Conservation (phyloP, 2,888 invertebrate genomes). For the Temnothorax rugatulus region DNA sequence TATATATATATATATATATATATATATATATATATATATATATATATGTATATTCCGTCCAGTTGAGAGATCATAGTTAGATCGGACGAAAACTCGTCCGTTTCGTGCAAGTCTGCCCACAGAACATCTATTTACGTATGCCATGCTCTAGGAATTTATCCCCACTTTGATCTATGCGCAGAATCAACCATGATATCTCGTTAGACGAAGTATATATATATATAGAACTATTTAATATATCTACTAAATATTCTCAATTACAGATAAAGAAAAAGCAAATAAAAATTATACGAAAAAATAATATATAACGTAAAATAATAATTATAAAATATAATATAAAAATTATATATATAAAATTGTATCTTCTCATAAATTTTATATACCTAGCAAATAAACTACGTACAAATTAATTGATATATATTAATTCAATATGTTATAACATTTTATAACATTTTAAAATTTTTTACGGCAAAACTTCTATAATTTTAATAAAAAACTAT, state of each 20-base stretch:
- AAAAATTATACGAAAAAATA: neutral
- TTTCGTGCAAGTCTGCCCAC: too few relatives aligned
- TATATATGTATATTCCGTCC: too few relatives aligned
- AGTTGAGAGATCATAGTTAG: too few relatives aligned
- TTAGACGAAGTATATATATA: too few relatives aligned
- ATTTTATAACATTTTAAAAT: conserved; percentile 26
- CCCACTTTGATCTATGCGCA: too few relatives aligned
- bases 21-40: too few relatives aligned
- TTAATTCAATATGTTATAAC: neutral
- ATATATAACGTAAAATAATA: neutral
- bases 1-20: too few relatives aligned
- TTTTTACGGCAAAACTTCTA: neutral
- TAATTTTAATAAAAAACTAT: neutral
- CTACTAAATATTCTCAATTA: conserved; percentile 43
- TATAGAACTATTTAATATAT: conserved; percentile 57
- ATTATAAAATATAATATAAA: conserved; percentile 12
- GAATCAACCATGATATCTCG: too few relatives aligned
- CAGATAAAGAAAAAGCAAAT: conserved; percentile 31
- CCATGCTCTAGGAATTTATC: too few relatives aligned
- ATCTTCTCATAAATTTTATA: neutral
- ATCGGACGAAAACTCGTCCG: too few relatives aligned
- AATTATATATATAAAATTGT: neutral
- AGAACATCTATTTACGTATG: too few relatives aligned
- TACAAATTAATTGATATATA: neutral
- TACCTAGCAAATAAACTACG: conserved; percentile 48